Conservation (phyloP, 2,888 invertebrate genomes). For the Melieria picta region DNA sequence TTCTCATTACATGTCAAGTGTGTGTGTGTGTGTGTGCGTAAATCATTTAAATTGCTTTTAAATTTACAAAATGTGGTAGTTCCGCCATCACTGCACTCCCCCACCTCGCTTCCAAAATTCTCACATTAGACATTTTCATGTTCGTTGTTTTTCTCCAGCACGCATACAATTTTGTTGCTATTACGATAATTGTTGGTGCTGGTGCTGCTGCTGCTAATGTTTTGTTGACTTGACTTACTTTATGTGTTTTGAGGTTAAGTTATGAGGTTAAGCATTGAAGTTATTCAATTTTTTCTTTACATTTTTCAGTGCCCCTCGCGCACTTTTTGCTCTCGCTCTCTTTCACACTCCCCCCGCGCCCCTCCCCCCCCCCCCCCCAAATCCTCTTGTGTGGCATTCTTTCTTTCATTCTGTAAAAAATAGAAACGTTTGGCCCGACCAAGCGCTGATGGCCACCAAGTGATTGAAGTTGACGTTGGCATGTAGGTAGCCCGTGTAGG, state of each 20-base stretch:
- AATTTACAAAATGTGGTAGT: too few species aligned
- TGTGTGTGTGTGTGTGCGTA: too few species aligned
- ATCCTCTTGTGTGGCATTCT: too few species aligned
- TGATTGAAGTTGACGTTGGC: too few species aligned
- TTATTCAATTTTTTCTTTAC: conserved; percentile 22
- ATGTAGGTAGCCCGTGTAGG: too few species aligned
- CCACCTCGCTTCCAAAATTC: too few species aligned
- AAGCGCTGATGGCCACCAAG: too few species aligned
- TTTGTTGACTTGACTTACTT: conserved; percentile 21
- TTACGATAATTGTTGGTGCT: background rate
- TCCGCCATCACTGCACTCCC: too few species aligned
- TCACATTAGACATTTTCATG: background rate
- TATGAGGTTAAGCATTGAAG: conserved; percentile 24
- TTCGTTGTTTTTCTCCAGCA: background rate
- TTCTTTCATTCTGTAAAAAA: too few species aligned
- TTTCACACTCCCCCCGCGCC: background rate
- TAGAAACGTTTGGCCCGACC: too few species aligned
- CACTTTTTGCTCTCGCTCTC: background rate
- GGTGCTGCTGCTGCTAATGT: background rate
- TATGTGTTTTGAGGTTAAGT: conserved; percentile 27
- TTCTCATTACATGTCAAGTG: too few species aligned
- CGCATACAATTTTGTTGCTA: background rate
- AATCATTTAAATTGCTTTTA: too few species aligned
- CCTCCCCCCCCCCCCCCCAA: background rate
- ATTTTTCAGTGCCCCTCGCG: background rate